phyloP scores from a whole-genome alignment of 2,113 vertebrate genomes.

The Cephalopterus ornatus region DNA sequence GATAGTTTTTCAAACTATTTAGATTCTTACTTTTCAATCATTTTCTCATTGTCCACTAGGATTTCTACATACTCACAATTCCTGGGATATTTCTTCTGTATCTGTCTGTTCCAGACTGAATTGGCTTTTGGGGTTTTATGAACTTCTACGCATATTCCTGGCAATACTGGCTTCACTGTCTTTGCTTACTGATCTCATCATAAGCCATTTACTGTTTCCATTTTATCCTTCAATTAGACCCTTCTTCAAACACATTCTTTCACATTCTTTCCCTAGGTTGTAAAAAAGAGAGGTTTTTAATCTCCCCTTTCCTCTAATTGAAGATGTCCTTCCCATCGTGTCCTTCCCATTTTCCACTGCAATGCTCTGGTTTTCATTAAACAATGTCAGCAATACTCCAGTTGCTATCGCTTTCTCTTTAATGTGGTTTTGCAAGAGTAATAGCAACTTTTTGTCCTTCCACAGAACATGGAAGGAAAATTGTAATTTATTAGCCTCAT shows the following conservation, averaged over 20 bases:
- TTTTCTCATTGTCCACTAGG: neutral
- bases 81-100: neutral
- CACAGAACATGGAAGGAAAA: neutral
- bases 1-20: neutral
- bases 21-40: neutral
- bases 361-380: conserved; percentile 62
- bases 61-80: conserved; percentile 15
- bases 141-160: neutral
- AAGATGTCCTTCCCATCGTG: neutral
- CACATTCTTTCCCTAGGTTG: conserved; percentile 1
- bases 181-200: conserved; percentile 11
- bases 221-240: conserved; percentile 50
- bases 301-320: conserved; percentile 49
- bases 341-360: conserved; percentile 8
- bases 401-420: conserved; percentile 41
- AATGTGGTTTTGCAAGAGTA: conserved; percentile 49
- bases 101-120: neutral
- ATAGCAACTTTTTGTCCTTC: conserved; percentile 18
- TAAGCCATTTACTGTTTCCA: conserved; percentile 8
- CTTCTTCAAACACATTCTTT: conserved; percentile 38
- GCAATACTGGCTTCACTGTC: neutral
- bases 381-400: neutral
- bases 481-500: conserved; percentile 33
- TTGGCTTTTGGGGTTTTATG: neutral
- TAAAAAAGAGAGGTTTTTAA: conserved; percentile 47